Percentiles rank a stretch among this genome's conserved stretches.
Conservation (phyloP, 2,113 vertebrate species). For the Elanus axillaris region DNA sequence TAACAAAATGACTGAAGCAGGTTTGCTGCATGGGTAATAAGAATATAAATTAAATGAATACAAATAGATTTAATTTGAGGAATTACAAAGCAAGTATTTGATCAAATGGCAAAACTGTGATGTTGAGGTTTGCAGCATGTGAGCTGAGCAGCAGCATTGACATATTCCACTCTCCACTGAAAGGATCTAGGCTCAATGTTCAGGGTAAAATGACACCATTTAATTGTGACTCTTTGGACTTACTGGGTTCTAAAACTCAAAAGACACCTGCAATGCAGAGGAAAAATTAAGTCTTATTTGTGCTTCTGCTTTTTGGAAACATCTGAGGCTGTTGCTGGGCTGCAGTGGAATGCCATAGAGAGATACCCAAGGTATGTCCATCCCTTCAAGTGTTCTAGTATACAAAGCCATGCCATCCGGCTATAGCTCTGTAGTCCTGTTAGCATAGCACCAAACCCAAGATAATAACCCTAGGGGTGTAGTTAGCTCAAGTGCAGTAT, state of each 20-base stretch:
- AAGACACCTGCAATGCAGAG: background rate
- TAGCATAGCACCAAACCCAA: background rate
- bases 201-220: background rate
- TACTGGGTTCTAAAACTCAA: background rate
- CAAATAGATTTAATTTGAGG: background rate
- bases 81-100: background rate
- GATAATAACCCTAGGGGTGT: background rate
- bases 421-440: accelerated
- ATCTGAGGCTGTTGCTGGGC: background rate
- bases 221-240: background rate
- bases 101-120: background rate
- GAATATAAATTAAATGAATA: background rate
- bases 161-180: background rate
- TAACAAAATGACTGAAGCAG: background rate
- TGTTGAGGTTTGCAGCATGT: background rate
- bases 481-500: background rate
- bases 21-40: background rate
- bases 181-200: background rate
- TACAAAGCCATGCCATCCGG: accelerated
- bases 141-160: background rate
- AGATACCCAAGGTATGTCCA: background rate
- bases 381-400: background rate
- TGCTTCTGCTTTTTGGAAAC: background rate
- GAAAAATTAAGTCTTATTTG: background rate
- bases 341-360: background rate